These are phyloP conservation scores for Ceyx melanurus DNA, from an alignment of 2,113 vertebrate species.

Conservation along the genomic window DNA sequence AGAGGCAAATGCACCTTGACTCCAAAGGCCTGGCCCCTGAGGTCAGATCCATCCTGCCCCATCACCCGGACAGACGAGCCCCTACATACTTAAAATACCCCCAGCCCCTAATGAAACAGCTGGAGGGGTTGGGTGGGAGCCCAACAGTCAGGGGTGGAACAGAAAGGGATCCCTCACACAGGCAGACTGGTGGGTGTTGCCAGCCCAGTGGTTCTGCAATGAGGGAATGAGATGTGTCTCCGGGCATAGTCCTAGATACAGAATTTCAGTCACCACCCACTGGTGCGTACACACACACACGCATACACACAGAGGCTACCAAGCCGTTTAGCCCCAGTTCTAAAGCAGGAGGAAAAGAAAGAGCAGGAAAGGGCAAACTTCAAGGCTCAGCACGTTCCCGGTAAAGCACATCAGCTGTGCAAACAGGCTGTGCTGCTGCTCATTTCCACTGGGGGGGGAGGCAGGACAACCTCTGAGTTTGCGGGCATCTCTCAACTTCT, in stretches of 20 bases:
- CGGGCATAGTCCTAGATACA: not conserved
- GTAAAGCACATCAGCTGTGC: not conserved
- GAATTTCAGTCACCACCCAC: not conserved
- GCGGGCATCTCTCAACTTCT: too few relatives aligned
- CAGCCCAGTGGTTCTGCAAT: not conserved
- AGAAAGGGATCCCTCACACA: fast-evolving
- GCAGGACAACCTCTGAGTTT: not conserved
- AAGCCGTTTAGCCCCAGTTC: not conserved
- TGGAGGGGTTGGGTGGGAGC: fast-evolving
- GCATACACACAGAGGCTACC: not conserved
- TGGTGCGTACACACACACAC: too few relatives aligned
- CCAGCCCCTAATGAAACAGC: not conserved
- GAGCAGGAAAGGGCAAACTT: not conserved
- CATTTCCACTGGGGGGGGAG: conserved; percentile 22
- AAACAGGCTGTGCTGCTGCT: conserved; percentile 2
- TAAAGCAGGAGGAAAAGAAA: not conserved
- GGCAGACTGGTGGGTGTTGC: not conserved
- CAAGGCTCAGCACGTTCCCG: not conserved
- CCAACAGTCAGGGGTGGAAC: fast-evolving
- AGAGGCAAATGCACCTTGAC: not conserved
- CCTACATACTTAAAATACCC: too few relatives aligned
- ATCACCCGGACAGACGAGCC: not conserved
- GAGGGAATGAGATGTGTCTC: not conserved
- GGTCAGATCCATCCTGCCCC: not conserved
- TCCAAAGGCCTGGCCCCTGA: too few relatives aligned